phyloP scores from a whole-genome alignment of 53 echinoderm and acorn worm genomes.

The Henricia sp. region DNA sequence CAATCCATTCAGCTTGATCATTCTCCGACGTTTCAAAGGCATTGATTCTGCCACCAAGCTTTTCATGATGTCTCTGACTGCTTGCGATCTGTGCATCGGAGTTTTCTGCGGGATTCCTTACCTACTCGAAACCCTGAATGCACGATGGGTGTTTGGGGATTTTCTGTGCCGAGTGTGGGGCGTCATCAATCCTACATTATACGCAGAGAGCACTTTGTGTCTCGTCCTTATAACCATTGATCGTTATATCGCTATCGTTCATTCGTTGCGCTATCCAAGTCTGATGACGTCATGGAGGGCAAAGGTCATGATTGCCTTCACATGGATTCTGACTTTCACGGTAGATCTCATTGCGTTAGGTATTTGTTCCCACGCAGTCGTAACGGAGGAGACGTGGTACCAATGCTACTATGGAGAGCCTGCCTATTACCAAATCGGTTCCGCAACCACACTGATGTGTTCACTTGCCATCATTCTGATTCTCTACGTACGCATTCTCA shows the following conservation, averaged over 20 bases:
- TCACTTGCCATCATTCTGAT: constrained; percentile 9
- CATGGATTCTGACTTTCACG: not conserved
- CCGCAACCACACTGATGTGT: no score
- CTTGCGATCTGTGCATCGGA: not conserved
- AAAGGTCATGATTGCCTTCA: constrained; percentile 19
- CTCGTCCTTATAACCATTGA: constrained; percentile 1
- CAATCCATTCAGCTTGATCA: not conserved
- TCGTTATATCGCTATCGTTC: constrained; percentile 29
- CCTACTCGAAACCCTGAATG: not conserved
- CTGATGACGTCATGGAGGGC: constrained; percentile 22
- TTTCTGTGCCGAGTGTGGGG: not conserved
- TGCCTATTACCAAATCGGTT: no score
- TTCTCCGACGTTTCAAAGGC: not conserved
- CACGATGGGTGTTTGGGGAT: not conserved
- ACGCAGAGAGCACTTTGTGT: not conserved
- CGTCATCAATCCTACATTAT: not conserved
- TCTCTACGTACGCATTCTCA: constrained; percentile 26
- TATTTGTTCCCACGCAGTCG: not conserved
- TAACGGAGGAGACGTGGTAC: no score
- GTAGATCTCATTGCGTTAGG: not conserved
- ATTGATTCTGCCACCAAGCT: not conserved
- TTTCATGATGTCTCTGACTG: not conserved
- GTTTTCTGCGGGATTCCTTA: not conserved
- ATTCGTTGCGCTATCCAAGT: constrained; percentile 36
- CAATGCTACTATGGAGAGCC: not conserved